phyloP scores from a whole-genome alignment of 2,797 vertebrate genomes.

The Eurystomus glaucurus region DNA sequence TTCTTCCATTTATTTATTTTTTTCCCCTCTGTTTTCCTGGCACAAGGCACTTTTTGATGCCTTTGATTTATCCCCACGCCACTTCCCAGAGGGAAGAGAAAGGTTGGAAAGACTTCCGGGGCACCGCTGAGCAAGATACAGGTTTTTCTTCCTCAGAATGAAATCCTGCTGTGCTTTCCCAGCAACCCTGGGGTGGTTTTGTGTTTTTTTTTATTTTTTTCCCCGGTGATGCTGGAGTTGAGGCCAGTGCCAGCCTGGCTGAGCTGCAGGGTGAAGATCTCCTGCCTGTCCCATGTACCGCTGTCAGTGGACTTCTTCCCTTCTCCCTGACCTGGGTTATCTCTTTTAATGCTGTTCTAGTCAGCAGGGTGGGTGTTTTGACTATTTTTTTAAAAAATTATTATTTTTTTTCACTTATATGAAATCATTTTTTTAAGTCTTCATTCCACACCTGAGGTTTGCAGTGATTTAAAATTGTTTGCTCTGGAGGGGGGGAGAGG shows the following conservation, averaged over 20 bases:
- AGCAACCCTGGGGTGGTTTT: not conserved
- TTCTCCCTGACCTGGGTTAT: not conserved
- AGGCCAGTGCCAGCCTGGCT: not conserved
- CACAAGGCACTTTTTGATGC: accelerated
- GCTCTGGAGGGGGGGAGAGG: accelerated
- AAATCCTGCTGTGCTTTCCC: not conserved
- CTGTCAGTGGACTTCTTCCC: not conserved
- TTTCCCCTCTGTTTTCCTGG: not conserved
- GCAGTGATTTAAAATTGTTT: not conserved
- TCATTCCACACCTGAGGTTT: accelerated
- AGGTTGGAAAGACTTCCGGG: not conserved
- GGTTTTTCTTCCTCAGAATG: accelerated
- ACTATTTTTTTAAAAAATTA: too few relatives aligned
- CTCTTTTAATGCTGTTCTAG: not conserved
- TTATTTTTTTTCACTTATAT: too few relatives aligned
- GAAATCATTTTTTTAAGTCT: too few relatives aligned
- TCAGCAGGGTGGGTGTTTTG: accelerated
- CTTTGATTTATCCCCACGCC: not conserved
- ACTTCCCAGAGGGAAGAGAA: accelerated
- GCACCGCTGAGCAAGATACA: accelerated
- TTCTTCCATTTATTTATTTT: not conserved
- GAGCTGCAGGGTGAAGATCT: not conserved
- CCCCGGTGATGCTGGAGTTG: accelerated
- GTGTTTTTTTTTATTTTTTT: too few relatives aligned
- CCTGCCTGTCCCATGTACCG: not conserved